Evolutionary conservation across 2,888 invertebrate genomes (phyloP).

Genomic region (Conomelus anceps): DNA sequence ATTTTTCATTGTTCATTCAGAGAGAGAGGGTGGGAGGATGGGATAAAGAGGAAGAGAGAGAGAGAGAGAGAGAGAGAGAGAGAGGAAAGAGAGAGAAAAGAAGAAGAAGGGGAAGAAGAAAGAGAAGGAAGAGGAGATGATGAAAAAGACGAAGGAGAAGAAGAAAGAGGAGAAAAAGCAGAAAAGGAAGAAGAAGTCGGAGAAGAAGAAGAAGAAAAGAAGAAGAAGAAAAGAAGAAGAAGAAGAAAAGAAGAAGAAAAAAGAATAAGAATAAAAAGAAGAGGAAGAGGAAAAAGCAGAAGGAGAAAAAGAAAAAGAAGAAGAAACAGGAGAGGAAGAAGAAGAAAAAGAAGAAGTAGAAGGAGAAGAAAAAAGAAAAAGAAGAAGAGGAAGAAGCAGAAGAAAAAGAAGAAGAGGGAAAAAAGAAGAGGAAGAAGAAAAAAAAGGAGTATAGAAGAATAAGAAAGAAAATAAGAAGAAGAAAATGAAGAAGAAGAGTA

Average conservation of each 20-base stretch:
- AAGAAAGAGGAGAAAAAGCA: neutral
- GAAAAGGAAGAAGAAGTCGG: neutral
- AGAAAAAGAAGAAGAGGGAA: neutral
- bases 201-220: neutral
- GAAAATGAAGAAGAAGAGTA: too few relatives aligned
- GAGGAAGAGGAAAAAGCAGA: neutral
- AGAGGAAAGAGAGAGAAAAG: neutral
- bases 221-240: too few relatives aligned
- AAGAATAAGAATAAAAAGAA: neutral
- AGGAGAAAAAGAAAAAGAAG: neutral
- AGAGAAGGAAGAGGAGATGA: neutral
- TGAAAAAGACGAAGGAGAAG: neutral
- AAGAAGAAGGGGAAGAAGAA: neutral
- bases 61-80: neutral
- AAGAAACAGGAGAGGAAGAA: neutral
- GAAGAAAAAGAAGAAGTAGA: neutral
- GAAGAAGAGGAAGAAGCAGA: neutral
- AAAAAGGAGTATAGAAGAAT: neutral
- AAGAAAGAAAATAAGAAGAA: too few relatives aligned
- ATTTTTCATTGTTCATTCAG: too few relatives aligned
- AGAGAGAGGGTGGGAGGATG: too few relatives aligned
- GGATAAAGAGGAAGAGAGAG: neutral
- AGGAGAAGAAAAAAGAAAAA: neutral
- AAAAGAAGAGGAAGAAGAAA: neutral
- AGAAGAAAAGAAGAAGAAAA: neutral